These are phyloP conservation scores for Lasioglossum pauxillum DNA, from an alignment of 2,888 invertebrate genomes.

Conservation along the genomic window DNA sequence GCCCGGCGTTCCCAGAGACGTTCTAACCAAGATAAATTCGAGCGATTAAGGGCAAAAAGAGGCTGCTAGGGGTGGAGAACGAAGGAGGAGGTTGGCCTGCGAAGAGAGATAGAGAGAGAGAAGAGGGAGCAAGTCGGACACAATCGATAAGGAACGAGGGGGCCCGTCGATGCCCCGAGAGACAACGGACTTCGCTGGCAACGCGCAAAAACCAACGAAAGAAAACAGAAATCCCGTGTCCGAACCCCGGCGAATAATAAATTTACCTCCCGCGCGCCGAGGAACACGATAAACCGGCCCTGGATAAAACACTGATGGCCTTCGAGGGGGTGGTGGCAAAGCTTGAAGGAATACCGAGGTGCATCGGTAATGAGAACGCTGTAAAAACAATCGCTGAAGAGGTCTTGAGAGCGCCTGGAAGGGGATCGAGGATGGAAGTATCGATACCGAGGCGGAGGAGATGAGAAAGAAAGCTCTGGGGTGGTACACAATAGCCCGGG, in stretches of 20 bases:
- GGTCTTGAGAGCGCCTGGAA: background rate
- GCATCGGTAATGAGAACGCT: conserved; percentile 58
- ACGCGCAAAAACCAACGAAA: conserved; percentile 21
- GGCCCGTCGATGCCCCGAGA: conserved; percentile 36
- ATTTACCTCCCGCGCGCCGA: conserved; percentile 46
- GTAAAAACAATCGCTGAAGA: conserved; percentile 44
- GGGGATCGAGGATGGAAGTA: background rate
- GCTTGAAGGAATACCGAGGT: conserved; percentile 10
- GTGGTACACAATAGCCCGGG: background rate
- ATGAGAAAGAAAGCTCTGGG: conserved; percentile 20
- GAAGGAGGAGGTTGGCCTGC: conserved; percentile 11
- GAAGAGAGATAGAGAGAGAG: conserved; percentile 12
- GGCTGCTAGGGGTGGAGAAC: conserved; percentile 4
- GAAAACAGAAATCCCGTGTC: conserved; percentile 26
- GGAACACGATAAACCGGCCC: conserved; percentile 46
- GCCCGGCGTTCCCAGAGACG: conserved; percentile 36
- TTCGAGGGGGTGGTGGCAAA: background rate
- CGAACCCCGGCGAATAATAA: conserved; percentile 53
- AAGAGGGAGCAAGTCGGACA: conserved; percentile 25
- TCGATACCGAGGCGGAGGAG: background rate
- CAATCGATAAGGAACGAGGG: conserved; percentile 53
- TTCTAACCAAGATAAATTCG: conserved; percentile 78
- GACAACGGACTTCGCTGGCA: background rate
- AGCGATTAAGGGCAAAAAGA: conserved; percentile 74
- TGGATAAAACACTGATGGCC: conserved; percentile 44